A percentile compares a stretch with the other conserved stretches of the same genome.
These are phyloP conservation scores for Stigmatopora nigra DNA, from an alignment of 2,113 vertebrate genomes.

Conservation along the genomic window DNA sequence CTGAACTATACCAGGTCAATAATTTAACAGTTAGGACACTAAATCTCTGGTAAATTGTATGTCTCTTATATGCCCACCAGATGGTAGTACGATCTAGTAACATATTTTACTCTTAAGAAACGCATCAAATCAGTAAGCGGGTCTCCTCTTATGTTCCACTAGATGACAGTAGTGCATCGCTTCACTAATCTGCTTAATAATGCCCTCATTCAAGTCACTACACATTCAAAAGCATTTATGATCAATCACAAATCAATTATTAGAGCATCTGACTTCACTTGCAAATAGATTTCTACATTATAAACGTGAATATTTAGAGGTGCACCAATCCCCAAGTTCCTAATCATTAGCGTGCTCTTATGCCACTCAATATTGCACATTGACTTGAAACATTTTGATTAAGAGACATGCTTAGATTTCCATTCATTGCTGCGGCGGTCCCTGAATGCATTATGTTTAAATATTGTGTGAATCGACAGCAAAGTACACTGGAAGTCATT, in stretches of 20 bases:
- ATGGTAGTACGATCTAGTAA: neutral
- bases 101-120: neutral
- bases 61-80: neutral
- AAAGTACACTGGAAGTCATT: neutral
- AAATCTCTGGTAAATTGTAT: neutral
- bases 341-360: constrained; percentile 53
- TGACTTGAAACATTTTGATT: constrained; percentile 48
- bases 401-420: constrained; percentile 42
- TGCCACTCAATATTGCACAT: constrained; percentile 50
- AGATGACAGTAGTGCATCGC: constrained; percentile 67
- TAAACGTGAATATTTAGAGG: constrained; percentile 29
- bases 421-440: constrained; percentile 25
- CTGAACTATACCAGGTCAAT: neutral
- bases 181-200: constrained; percentile 2
- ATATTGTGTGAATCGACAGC: neutral
- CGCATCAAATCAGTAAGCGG: neutral
- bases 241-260: constrained; percentile 61
- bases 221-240: constrained; percentile 42
- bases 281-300: constrained; percentile 19
- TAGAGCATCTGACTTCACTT: constrained; percentile 40
- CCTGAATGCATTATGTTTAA: neutral
- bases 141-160: constrained; percentile 33
- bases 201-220: constrained; percentile 38
- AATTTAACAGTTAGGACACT: neutral
- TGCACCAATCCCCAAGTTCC: constrained; percentile 39